Evolutionary conservation across 2,797 vertebrate species (phyloP).

Genomic region (Poeciliopsis gracilis): DNA sequence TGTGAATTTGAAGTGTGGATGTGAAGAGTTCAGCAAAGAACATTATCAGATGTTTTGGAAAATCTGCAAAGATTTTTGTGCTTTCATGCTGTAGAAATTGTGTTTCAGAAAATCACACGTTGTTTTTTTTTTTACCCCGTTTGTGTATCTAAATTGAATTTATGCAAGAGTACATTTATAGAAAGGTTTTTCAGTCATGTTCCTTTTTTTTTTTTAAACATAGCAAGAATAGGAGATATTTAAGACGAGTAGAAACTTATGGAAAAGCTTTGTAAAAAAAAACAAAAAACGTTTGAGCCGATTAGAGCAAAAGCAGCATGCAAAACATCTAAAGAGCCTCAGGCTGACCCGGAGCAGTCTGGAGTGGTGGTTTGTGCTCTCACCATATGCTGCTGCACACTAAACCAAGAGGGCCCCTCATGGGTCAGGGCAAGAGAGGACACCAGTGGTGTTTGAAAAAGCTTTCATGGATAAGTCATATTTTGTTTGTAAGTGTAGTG

Average conservation of each 20-base stretch:
- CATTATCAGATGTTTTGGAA: background rate
- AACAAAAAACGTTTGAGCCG: background rate
- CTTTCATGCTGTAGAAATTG: background rate
- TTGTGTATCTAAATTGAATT: background rate
- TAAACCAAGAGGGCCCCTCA: background rate
- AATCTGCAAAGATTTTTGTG: background rate
- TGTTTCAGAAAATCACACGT: background rate
- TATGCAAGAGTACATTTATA: background rate
- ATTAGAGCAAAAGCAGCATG: conserved; percentile 6
- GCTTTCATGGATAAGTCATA: background rate
- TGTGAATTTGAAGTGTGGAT: background rate
- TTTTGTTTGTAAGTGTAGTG: background rate
- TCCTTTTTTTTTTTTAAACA: background rate
- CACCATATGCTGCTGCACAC: conserved; percentile 8
- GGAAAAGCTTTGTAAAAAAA: background rate
- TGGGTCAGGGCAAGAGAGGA: conserved; percentile 5
- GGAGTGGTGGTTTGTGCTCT: conserved; percentile 12
- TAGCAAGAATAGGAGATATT: background rate
- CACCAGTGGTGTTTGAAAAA: conserved; percentile 2
- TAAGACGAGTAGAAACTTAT: background rate
- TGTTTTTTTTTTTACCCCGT: background rate
- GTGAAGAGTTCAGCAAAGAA: background rate
- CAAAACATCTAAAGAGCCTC: conserved; percentile 15
- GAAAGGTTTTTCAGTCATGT: background rate
- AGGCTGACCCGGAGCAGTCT: conserved; percentile 12